phyloP scores from a whole-genome alignment of 1,140 invertebrate species.

The Drosophila littoralis region DNA sequence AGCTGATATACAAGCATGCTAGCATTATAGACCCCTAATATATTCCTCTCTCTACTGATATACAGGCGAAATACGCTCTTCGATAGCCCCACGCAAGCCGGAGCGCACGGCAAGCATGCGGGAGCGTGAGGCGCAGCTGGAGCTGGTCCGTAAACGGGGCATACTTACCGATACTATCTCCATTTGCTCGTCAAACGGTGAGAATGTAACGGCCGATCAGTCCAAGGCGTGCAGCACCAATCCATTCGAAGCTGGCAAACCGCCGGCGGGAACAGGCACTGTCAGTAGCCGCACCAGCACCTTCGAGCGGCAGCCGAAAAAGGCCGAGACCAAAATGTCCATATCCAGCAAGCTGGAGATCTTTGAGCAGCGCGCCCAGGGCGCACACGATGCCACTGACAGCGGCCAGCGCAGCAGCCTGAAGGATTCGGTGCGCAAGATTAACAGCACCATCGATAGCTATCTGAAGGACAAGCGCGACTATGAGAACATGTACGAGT shows the following conservation, averaged over 20 bases:
- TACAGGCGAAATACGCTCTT: constrained; percentile 89
- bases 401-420: constrained; percentile 72
- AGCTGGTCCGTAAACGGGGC: constrained; percentile 85
- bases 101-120: constrained; percentile 93
- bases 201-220: constrained; percentile 71
- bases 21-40: neutral
- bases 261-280: constrained; percentile 33
- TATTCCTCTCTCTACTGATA: neutral
- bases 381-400: constrained; percentile 52
- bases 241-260: constrained; percentile 39
- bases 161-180: constrained; percentile 83
- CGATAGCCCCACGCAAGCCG: constrained; percentile 90
- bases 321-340: constrained; percentile 70
- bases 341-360: constrained; percentile 82
- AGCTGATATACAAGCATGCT: neutral
- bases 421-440: constrained; percentile 83
- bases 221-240: constrained; percentile 44
- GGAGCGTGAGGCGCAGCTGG: constrained; percentile 88
- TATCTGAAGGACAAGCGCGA: constrained; percentile 84
- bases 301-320: constrained; percentile 69
- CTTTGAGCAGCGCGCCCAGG: constrained; percentile 67
- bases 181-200: constrained; percentile 84
- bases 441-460: constrained; percentile 83
- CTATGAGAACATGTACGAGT: constrained; percentile 82
- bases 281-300: constrained; percentile 72